Evolutionary conservation across 2,888 invertebrate genomes (phyloP).

Genomic region (Hydrotaea diabolus): DNA sequence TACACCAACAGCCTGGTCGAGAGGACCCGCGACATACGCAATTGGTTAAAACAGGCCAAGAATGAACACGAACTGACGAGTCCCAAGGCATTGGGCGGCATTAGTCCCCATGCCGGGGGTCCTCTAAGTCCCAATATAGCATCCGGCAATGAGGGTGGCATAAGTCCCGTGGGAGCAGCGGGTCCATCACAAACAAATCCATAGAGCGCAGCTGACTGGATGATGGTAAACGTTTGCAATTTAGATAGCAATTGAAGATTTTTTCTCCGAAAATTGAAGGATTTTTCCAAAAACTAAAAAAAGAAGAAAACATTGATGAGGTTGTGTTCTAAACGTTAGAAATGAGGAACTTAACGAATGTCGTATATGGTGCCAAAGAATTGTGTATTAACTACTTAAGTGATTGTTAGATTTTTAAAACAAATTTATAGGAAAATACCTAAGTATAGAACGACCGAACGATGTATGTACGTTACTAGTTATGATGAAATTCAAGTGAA

Average conservation of each 20-base stretch:
- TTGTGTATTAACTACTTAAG: conserved; percentile 20
- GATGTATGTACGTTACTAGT: neutral
- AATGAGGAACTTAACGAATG: conserved; percentile 12
- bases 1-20: conserved; percentile 85
- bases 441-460: neutral
- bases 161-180: conserved; percentile 49
- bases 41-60: conserved; percentile 84
- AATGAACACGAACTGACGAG: conserved; percentile 78
- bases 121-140: conserved; percentile 38
- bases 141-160: conserved; percentile 49
- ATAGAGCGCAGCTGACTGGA: conserved; percentile 37
- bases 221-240: neutral
- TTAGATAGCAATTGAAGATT: conserved; percentile 57
- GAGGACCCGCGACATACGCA: conserved; percentile 84
- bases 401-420: conserved; percentile 12
- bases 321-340: neutral
- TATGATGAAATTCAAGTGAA: neutral
- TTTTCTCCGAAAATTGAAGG: too few species aligned
- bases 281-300: neutral
- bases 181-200: conserved; percentile 71
- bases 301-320: conserved; percentile 5
- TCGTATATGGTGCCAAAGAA: conserved; percentile 23
- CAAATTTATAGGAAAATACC: neutral
- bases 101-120: conserved; percentile 27
- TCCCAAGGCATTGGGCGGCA: conserved; percentile 58